Base-by-base conservation (phyloP, 2,113 vertebrate species). In the Bujurquina vittata region DNA sequence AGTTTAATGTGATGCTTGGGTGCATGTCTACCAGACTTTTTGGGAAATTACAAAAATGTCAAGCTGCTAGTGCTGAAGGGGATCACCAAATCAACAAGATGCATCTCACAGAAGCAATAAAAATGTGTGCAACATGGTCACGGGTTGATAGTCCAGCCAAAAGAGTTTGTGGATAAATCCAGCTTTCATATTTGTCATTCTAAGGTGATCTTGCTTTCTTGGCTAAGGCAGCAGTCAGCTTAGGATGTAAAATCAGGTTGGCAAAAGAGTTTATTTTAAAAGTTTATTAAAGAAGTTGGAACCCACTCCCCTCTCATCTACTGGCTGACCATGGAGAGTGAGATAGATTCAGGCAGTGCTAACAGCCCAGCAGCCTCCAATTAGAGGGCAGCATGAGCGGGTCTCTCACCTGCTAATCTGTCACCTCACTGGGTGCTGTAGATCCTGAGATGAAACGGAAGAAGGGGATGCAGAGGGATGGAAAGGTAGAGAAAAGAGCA, bases 321-420 rank as follows among this genome's bases (percentile, higher is more conserved):
- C 46, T 20, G 20, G 17, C 76, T 84, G 56, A 65, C 61, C 29
- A 63, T 20, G 58, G 61, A 75, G 37, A 60, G n/a, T 9, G 17
- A 59, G 76, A 82, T 11, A 40, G 52, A 86, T 72, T 63, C 67
- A 65, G 59, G 43, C 35, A 69, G 62, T 22, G 23, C 75, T 62
- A 74, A 77, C 67, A 61, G 73, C 88, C 81, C 86, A 80, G 85
- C 76, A 20, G 83, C 86, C 65, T 84, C 84, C 84, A 87, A 85
- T 89, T 89, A 90, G 79, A 80, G 33, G 56, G 60, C 75, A 83
- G 56, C 76, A 58, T 79, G 81, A 88, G 85, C 7, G 4, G 80
- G 83, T 54, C 33, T 75, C 57, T 59, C 62, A 46, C 65, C 57
- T 46, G 6, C 60, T 89, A 84, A 85, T 89, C 79, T 88, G 81